Percentiles rank a stretch among this genome's conserved stretches.
These are phyloP conservation scores for Papilio dardanus DNA, from an alignment of 1,140 invertebrate genomes.

Conservation along the genomic window DNA sequence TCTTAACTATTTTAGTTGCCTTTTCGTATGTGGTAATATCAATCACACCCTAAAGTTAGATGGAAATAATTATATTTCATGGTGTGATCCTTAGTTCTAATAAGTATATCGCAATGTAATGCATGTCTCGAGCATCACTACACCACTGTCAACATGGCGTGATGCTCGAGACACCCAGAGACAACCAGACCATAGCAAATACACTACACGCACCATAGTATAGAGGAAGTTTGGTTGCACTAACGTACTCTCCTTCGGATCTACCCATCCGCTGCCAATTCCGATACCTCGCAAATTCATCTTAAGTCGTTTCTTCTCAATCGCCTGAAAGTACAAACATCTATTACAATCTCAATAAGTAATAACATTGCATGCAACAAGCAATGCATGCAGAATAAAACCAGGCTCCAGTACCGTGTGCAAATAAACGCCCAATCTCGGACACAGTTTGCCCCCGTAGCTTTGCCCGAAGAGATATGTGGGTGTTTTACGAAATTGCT, in stretches of 20 bases:
- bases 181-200: too few relatives aligned
- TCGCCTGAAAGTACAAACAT: slow-evolving; percentile 78
- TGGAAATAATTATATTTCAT: neutral
- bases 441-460: slow-evolving; percentile 88
- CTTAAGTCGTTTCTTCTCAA: slow-evolving; percentile 83
- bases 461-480: slow-evolving; percentile 88
- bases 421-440: slow-evolving; percentile 83
- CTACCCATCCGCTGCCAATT: slow-evolving; percentile 90
- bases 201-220: slow-evolving; percentile 66
- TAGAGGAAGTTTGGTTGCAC: slow-evolving; percentile 61
- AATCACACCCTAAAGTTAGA: slow-evolving; percentile 61
- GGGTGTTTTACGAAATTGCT: slow-evolving; percentile 84
- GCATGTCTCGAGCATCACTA: too few relatives aligned
- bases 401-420: slow-evolving; percentile 58
- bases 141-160: too few relatives aligned
- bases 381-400: slow-evolving; percentile 38
- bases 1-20: slow-evolving; percentile 48
- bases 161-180: too few relatives aligned
- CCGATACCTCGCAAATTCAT: slow-evolving; percentile 89
- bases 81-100: neutral
- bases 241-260: slow-evolving; percentile 80
- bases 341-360: slow-evolving; percentile 33
- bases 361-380: slow-evolving; percentile 37
- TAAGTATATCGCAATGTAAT: too few relatives aligned
- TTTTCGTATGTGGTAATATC: slow-evolving; percentile 57